Base-by-base conservation (phyloP, 2,888 invertebrate genomes). In the Heliconius sara region DNA sequence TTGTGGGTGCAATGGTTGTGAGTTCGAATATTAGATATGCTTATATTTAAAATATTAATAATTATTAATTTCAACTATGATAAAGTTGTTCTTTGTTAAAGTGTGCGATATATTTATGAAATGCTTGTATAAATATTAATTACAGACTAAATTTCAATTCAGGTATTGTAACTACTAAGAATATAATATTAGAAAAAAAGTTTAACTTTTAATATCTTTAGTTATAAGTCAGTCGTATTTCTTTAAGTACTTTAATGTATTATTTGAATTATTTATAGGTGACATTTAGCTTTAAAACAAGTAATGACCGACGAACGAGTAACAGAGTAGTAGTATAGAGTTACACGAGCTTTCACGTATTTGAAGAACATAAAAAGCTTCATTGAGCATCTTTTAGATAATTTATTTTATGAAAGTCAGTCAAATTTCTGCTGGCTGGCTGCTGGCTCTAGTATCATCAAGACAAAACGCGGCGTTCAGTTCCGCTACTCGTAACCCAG, bases 281-380 rank as follows among this genome's bases (percentile, higher is more conserved):
- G 57, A 72, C 52, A 34, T 52, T 30, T 30, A 57, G 72, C 22
- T 52, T 16, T 72, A 72, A 72, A 72, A 72, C 19, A 34, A 57
- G 19, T 57, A 72, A 57, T 43, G n/a, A 68, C 12, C 68, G 39
- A 39, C 39, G 39, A n/a, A 12, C 39, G 39, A 39, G 68, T 43
- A n/a, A n/a, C 47, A 30, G 30, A 52, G 30, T 52, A 52, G 30
- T 72, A 22, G 47, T 70, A 43, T 70, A 52, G 12, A 30, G 30
- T 72, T 72, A 72, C 52, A 72, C 72, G 72, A 72, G 72, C 30
- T 72, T 72, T 72, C 25, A 52, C 52, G 30, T 72, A 27, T 47
- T 72, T 30, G 30, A 52, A 30, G 22, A 52, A 72, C 52, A 67
- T 34, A 34, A 39, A 67, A 39, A 67, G 34, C 67, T 67, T 67